Conservation (phyloP, 37 sponge, comb jelly and placozoan species). For the Mnemiopsis leidyi region DNA sequence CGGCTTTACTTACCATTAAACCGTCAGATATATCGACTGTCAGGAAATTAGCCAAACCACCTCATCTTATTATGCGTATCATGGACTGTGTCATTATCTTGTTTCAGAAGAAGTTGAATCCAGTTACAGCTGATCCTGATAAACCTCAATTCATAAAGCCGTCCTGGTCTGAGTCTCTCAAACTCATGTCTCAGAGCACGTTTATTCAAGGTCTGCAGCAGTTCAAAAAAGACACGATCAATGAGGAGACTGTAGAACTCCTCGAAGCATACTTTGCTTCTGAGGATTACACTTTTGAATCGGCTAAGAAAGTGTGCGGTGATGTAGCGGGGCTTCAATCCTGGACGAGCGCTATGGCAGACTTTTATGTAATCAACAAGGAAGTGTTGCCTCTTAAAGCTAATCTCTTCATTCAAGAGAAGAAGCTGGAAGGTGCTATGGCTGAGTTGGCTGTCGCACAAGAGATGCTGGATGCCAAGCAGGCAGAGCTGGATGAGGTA, state of each 20-base stretch:
- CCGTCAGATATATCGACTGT: conserved; percentile 95
- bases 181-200: conserved; percentile 83
- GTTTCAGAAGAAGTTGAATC: conserved; percentile 82
- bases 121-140: conserved; percentile 80
- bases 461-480: conserved; percentile 92
- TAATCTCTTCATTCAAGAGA: conserved; percentile 90
- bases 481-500: conserved; percentile 87
- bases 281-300: conserved; percentile 91
- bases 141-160: conserved; percentile 84
- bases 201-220: conserved; percentile 78
- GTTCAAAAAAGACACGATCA: conserved; percentile 91
- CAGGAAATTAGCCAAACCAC: conserved; percentile 90
- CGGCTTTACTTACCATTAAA: conserved; percentile 84
- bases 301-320: conserved; percentile 97
- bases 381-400: conserved; percentile 98
- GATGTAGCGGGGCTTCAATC: conserved; percentile 94
- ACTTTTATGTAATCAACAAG: conserved; percentile 93
- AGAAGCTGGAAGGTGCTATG: conserved; percentile 78
- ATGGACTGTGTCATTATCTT: conserved; percentile 94
- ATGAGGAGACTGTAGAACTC: conserved; percentile 93
- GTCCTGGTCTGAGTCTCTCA: conserved; percentile 94
- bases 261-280: conserved; percentile 82
- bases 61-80: conserved; percentile 98
- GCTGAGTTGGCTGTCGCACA: conserved; percentile 82
- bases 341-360: conserved; percentile 95